Conservation (phyloP, 2,888 invertebrate species). For the Augochlorella aurata region DNA sequence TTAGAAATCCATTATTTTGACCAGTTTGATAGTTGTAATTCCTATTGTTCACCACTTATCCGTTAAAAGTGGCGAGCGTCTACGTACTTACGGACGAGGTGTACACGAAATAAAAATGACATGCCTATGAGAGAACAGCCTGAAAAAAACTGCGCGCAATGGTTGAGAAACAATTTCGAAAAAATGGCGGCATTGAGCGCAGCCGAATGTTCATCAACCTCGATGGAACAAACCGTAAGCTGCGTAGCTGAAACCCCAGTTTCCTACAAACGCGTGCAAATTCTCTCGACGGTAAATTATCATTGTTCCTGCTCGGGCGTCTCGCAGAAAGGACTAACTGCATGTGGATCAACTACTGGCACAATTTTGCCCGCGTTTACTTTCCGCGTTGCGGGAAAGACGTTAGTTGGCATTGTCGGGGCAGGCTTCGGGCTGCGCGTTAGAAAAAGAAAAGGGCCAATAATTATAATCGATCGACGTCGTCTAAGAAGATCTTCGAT, state of each 20-base stretch:
- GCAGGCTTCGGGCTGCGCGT: too few relatives aligned
- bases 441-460: not conserved
- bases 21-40: too few relatives aligned
- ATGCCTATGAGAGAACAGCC: too few relatives aligned
- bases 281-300: not conserved
- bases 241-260: not conserved
- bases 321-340: not conserved
- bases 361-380: constrained; percentile 10
- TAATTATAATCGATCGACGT: not conserved
- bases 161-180: not conserved
- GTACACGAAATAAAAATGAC: too few relatives aligned
- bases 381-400: not conserved
- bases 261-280: not conserved
- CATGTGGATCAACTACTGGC: not conserved
- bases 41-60: too few relatives aligned
- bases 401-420: not conserved
- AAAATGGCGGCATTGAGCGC: not conserved
- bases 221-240: not conserved
- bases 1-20: too few relatives aligned
- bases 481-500: not conserved
- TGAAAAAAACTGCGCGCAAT: not conserved
- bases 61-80: too few relatives aligned
- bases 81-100: too few relatives aligned
- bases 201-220: not conserved
- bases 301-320: not conserved